Evolutionary conservation across 2,113 vertebrate genomes (phyloP).

Genomic region (Ptilorrhoa leucosticta): DNA sequence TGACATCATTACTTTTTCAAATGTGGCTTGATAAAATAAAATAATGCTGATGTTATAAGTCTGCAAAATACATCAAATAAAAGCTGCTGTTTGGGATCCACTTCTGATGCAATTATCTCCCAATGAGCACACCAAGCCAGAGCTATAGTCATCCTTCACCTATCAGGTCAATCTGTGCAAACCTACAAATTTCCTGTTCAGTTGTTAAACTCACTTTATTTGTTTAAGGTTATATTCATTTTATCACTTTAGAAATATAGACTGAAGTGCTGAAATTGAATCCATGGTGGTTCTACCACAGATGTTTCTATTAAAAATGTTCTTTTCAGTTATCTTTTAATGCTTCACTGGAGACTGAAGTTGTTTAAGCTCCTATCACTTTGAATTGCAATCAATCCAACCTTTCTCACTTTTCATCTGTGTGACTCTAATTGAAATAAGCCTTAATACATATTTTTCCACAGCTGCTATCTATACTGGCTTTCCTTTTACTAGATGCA

Average conservation of each 20-base stretch:
- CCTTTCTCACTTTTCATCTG: background rate
- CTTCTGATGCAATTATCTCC: background rate
- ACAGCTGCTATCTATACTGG: background rate
- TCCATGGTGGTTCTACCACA: background rate
- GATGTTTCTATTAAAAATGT: background rate
- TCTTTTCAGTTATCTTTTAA: background rate
- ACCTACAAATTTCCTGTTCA: background rate
- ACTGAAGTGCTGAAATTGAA: background rate
- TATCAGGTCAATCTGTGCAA: background rate
- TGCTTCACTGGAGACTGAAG: background rate
- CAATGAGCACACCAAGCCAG: background rate
- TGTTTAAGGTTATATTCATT: background rate
- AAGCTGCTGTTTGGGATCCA: background rate
- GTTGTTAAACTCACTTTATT: background rate
- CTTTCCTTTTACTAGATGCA: background rate
- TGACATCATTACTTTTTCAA: background rate
- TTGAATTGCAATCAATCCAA: background rate
- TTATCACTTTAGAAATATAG: background rate
- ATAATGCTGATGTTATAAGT: background rate
- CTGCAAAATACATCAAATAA: background rate
- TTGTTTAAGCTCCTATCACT: background rate
- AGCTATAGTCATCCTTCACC: background rate
- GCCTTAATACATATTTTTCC: background rate
- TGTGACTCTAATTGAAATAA: background rate
- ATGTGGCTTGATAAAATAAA: background rate